Conservation (phyloP, 2,113 vertebrate species). For the Nyctereutes procyonoides region DNA sequence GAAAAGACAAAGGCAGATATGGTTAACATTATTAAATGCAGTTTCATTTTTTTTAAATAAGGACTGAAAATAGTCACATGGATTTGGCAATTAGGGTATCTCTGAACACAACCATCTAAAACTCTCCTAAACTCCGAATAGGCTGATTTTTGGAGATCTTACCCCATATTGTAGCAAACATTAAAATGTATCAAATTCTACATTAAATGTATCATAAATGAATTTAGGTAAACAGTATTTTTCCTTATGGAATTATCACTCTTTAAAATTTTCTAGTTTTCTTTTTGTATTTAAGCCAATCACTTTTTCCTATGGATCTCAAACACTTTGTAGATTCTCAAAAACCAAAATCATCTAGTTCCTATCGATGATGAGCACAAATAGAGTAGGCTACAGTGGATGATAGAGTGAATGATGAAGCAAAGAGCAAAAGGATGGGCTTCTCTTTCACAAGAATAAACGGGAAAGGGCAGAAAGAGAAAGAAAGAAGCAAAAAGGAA, state of each 20-base stretch:
- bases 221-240: neutral
- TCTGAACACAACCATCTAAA: neutral
- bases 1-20: neutral
- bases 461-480: neutral
- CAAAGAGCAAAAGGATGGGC: neutral
- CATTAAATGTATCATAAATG: neutral
- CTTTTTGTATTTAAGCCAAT: neutral
- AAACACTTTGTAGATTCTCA: neutral
- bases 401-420: neutral
- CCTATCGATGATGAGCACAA: neutral
- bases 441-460: neutral
- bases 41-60: conserved; percentile 36
- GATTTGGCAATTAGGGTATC: neutral
- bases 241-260: conserved; percentile 47
- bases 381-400: neutral
- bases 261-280: conserved; percentile 1
- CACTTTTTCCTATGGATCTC: neutral
- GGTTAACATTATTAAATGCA: neutral
- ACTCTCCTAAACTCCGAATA: neutral
- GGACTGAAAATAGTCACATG: neutral
- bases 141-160: neutral
- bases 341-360: neutral
- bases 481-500: neutral
- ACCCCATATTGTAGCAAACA: neutral
- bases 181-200: conserved; percentile 22